Evolutionary conservation across 2,888 invertebrate genomes (phyloP).

Genomic region (Euphydryas editha): DNA sequence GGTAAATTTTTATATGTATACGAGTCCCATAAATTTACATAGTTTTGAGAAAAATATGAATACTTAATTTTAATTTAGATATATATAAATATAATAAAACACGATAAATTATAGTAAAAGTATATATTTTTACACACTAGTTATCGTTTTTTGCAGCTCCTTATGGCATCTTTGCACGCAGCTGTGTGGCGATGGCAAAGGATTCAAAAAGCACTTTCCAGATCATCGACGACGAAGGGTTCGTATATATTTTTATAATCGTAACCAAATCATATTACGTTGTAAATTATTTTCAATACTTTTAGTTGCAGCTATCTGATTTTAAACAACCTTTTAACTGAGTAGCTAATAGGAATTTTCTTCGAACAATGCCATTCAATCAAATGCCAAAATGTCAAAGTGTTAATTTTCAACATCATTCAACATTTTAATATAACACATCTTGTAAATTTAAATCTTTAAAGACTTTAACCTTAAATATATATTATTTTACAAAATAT

Average conservation of each 20-base stretch:
- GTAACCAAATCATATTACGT: too few relatives aligned
- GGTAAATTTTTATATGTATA: too few relatives aligned
- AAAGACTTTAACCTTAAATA: background rate
- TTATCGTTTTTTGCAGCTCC: constrained; percentile 91
- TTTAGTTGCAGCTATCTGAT: too few relatives aligned
- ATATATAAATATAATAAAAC: too few relatives aligned
- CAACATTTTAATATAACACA: background rate
- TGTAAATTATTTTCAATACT: background rate
- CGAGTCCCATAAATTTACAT: too few relatives aligned
- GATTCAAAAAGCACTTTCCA: constrained; percentile 98
- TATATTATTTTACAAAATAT: background rate
- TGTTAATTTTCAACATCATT: background rate
- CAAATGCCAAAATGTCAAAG: too few relatives aligned
- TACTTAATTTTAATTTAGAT: too few relatives aligned
- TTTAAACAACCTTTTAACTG: too few relatives aligned
- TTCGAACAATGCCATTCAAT: too few relatives aligned
- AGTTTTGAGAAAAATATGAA: too few relatives aligned
- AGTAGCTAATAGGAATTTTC: background rate
- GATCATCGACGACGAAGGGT: constrained; percentile 97
- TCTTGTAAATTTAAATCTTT: background rate
- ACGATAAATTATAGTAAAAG: too few relatives aligned
- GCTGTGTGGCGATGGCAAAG: constrained; percentile 98
- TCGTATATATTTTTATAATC: constrained; percentile 47
- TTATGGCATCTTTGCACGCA: constrained; percentile 97
- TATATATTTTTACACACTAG: too few relatives aligned